Conservation (phyloP, 2,113 vertebrate species). For the Tachysurus vachellii region DNA sequence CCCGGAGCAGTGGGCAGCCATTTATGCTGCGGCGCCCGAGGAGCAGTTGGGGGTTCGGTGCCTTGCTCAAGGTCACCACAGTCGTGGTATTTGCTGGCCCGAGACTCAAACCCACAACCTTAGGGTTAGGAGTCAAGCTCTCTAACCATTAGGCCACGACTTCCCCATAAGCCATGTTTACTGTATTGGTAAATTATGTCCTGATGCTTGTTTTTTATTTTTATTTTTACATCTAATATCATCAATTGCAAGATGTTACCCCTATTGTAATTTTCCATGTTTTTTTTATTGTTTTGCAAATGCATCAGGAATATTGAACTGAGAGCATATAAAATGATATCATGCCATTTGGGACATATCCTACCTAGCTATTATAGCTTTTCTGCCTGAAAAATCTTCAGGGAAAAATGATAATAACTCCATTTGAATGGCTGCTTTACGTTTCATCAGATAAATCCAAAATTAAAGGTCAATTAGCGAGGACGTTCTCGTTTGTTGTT, state of each 20-base stretch:
- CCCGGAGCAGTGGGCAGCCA: no score
- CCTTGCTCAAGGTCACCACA: no score
- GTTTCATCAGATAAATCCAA: neutral
- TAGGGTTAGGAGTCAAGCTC: no score
- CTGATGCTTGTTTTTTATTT: neutral
- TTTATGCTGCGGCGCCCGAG: no score
- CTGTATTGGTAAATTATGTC: neutral
- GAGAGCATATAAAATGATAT: neutral
- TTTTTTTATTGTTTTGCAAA: neutral
- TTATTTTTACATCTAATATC: neutral
- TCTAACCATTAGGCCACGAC: no score
- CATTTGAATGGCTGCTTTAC: neutral
- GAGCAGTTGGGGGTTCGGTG: no score
- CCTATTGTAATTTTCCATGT: no score
- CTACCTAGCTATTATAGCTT: neutral
- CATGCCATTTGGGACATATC: neutral
- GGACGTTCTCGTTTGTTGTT: neutral
- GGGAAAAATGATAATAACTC: neutral
- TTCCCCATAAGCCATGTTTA: neutral
- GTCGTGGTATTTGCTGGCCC: no score
- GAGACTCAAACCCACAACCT: no score
- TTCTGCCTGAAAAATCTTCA: neutral
- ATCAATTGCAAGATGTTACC: neutral
- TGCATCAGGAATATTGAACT: neutral
- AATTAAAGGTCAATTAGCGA: neutral